These are phyloP conservation scores for Macrostomum lignano DNA, from an alignment of 1,140 invertebrate genomes.

Conservation along the genomic window DNA sequence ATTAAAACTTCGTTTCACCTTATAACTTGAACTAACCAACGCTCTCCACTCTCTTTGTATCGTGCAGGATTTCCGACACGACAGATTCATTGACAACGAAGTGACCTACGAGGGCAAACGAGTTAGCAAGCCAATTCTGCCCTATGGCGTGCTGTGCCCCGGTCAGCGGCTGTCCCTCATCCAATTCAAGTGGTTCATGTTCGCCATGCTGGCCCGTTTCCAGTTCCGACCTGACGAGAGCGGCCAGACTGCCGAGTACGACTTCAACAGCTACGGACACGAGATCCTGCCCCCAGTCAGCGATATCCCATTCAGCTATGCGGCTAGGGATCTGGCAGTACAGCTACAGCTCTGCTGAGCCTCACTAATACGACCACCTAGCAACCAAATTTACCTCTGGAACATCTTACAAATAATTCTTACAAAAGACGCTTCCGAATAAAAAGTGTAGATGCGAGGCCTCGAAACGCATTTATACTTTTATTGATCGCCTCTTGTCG, in stretches of 20 bases:
- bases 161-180: slow-evolving; percentile 19
- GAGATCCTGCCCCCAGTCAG: slow-evolving; percentile 23
- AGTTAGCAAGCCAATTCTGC: slow-evolving; percentile 18
- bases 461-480: no score
- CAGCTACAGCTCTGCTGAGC: no score
- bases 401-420: no score
- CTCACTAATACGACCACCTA: no score
- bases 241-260: slow-evolving; percentile 12
- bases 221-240: slow-evolving; percentile 16
- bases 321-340: no score
- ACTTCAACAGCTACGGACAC: slow-evolving; percentile 20
- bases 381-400: no score
- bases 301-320: no score
- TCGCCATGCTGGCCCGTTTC: slow-evolving; percentile 17
- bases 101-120: slow-evolving; percentile 21
- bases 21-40: no score
- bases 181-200: slow-evolving; percentile 21
- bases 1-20: no score
- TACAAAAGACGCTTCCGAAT: no score
- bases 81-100: slow-evolving; percentile 19
- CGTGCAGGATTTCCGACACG: slow-evolving; percentile 21
- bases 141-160: slow-evolving; percentile 23
- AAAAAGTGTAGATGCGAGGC: no score
- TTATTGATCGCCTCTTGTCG: no score
- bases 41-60: slow-evolving; percentile 8